Percentiles rank a stretch among this genome's conserved stretches.
These are phyloP conservation scores for Caranx melampygus DNA, from an alignment of 2,113 vertebrate genomes.

Conservation along the genomic window DNA sequence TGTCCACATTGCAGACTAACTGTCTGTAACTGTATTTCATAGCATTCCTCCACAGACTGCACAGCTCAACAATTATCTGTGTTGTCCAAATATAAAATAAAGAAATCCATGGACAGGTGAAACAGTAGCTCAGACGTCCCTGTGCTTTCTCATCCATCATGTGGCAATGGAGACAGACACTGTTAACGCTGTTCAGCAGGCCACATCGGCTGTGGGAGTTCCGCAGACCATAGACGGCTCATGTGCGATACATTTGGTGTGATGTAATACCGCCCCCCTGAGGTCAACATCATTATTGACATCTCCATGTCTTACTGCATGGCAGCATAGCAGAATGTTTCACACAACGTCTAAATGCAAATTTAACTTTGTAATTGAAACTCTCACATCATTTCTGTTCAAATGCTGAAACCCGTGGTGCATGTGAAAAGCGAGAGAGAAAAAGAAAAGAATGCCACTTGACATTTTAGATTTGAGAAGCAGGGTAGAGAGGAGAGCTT, in stretches of 20 bases:
- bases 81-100: not conserved
- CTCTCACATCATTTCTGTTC: not conserved
- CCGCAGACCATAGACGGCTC: not conserved
- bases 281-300: conserved; percentile 9
- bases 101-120: not conserved
- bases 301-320: not conserved
- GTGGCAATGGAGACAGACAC: not conserved
- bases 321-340: not conserved
- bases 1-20: not conserved
- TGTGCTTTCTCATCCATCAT: not conserved
- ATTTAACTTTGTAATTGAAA: not conserved
- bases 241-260: not conserved
- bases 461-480: too few relatives aligned
- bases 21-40: not conserved
- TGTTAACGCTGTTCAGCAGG: not conserved
- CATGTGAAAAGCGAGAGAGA: not conserved
- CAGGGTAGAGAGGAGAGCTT: not conserved
- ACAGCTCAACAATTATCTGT: not conserved
- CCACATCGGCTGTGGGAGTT: not conserved
- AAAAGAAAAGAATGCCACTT: too few relatives aligned
- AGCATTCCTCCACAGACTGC: not conserved
- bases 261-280: conserved; percentile 19
- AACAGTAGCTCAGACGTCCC: not conserved
- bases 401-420: not conserved
- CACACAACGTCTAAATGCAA: not conserved